Evolutionary conservation across 2,113 vertebrate genomes (phyloP).

Genomic region (Ploceus nigricollis): DNA sequence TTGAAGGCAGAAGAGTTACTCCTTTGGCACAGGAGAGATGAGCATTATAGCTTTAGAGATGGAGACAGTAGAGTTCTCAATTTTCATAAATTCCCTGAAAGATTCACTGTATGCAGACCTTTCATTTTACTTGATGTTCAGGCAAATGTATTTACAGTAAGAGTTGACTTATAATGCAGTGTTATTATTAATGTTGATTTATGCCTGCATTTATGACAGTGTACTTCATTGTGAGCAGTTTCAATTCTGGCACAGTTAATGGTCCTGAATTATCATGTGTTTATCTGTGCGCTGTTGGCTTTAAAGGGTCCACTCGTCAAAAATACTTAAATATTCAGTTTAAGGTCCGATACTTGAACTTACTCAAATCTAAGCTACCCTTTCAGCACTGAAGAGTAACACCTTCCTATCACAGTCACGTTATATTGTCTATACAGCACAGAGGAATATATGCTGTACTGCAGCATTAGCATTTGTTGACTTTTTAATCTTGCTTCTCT

Average conservation of each 20-base stretch:
- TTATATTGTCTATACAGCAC: neutral
- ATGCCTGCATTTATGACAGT: neutral
- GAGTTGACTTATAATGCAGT: neutral
- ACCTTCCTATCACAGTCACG: neutral
- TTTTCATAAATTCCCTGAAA: neutral
- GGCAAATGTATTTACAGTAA: neutral
- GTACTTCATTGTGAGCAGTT: neutral
- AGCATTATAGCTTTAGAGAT: neutral
- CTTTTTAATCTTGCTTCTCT: neutral
- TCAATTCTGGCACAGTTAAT: neutral
- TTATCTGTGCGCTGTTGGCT: neutral
- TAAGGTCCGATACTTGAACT: neutral
- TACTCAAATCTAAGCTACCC: neutral
- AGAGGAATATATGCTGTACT: neutral
- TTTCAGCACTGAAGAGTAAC: neutral
- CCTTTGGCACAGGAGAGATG: neutral
- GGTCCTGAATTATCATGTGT: neutral
- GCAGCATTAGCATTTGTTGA: neutral
- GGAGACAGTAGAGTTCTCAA: neutral
- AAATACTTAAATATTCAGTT: neutral
- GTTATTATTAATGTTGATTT: neutral
- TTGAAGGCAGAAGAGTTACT: neutral
- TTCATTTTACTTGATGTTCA: neutral
- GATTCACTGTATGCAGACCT: neutral
- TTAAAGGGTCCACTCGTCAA: neutral